A percentile compares a stretch with the other conserved stretches of the same genome.
Evolutionary conservation across 2,888 invertebrate genomes (phyloP).

Genomic region (Holacanthella duospinosa): DNA sequence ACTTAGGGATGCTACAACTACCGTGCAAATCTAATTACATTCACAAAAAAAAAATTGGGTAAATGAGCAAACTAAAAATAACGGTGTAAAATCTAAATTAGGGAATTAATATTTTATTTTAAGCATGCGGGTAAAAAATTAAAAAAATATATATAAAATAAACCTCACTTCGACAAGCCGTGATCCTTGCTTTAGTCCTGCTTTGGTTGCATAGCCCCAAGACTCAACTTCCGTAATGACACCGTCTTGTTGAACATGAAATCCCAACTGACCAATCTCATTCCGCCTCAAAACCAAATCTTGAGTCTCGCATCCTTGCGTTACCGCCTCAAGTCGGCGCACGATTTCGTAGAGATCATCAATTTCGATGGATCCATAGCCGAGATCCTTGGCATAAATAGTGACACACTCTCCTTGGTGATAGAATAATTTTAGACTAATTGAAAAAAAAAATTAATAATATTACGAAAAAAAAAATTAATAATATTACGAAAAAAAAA

Average conservation of each 20-base stretch:
- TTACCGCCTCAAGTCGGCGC: slow-evolving; percentile 67
- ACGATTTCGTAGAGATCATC: slow-evolving; percentile 65
- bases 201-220: slow-evolving; percentile 58
- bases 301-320: slow-evolving; percentile 60
- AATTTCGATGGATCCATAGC: slow-evolving; percentile 44
- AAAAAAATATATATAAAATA: too few relatives aligned
- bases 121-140: too few relatives aligned
- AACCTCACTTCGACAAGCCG: slow-evolving; percentile 64
- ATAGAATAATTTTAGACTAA: slow-evolving; percentile 69
- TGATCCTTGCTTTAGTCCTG: slow-evolving; percentile 80
- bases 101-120: too few relatives aligned
- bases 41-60: slow-evolving; percentile 9
- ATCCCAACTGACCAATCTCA: slow-evolving; percentile 71
- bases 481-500: too few relatives aligned
- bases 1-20: slow-evolving; percentile 75
- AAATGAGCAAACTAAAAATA: too few relatives aligned
- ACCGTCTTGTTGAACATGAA: slow-evolving; percentile 85
- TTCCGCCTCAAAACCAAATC: slow-evolving; percentile 73
- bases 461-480: too few relatives aligned
- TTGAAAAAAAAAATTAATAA: too few relatives aligned
- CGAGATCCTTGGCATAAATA: not conserved
- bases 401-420: slow-evolving; percentile 86
- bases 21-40: slow-evolving; percentile 57
- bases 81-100: too few relatives aligned
- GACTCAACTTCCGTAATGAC: slow-evolving; percentile 86